Conservation (phyloP, 2,888 invertebrate genomes). For the Quadriops clusia region DNA sequence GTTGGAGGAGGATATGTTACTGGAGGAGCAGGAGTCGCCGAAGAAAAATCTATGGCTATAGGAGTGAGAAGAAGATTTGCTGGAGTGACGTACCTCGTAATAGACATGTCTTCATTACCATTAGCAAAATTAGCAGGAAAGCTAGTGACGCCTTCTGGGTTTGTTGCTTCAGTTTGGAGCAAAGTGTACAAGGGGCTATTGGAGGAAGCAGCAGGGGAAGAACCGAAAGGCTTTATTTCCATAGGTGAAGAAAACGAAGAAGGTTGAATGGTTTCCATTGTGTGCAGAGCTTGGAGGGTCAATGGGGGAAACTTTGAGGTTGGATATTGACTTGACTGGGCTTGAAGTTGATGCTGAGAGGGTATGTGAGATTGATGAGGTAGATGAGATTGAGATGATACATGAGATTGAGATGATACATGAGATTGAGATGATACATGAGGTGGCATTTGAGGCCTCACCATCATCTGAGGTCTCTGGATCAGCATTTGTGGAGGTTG, state of each 20-base stretch:
- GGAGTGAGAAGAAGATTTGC: constrained; percentile 1
- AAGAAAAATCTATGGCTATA: background rate
- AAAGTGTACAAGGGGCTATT: constrained; percentile 3
- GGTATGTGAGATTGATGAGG: too few relatives aligned
- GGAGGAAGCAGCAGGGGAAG: background rate
- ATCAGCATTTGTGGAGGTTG: constrained; percentile 15
- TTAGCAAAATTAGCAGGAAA: too few relatives aligned
- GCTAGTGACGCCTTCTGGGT: too few relatives aligned
- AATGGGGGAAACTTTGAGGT: constrained; percentile 21
- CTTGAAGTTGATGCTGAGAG: too few relatives aligned
- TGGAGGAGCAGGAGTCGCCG: background rate
- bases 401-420: too few relatives aligned
- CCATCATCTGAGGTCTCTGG: constrained; percentile 14
- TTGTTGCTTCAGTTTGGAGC: constrained; percentile 2
- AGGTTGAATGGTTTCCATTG: constrained; percentile 51
- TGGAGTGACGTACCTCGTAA: too few relatives aligned
- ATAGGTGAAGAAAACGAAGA: constrained; percentile 35
- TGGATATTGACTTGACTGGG: too few relatives aligned
- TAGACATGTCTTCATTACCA: too few relatives aligned
- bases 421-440: too few relatives aligned
- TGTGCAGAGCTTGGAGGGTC: constrained; percentile 33
- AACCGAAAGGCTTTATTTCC: too few relatives aligned
- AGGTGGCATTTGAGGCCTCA: too few relatives aligned
- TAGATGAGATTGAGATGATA: too few relatives aligned
- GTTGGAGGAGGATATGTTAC: constrained; percentile 40